Percentiles rank a stretch among this genome's conserved stretches.
phyloP scores from a whole-genome alignment of 1,140 invertebrate genomes.

The Macrobrachium rosenbergii region DNA sequence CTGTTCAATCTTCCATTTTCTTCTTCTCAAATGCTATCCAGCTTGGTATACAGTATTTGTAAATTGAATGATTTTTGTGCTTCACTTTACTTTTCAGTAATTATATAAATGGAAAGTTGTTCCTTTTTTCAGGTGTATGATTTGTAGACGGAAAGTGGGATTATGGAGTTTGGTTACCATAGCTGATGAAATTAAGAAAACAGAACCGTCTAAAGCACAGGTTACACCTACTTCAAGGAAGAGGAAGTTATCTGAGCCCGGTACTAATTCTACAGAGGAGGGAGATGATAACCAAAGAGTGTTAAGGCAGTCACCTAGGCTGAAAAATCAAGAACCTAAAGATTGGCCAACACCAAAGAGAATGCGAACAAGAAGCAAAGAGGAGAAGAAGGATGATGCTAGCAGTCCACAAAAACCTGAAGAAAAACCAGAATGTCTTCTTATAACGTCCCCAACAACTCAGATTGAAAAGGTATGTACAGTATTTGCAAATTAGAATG shows the following conservation, averaged over 20 bases:
- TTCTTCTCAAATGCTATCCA: background rate
- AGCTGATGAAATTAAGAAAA: conserved; percentile 17
- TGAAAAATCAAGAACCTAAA: conserved; percentile 3
- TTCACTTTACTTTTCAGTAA: too few relatives aligned
- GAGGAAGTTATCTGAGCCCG: background rate
- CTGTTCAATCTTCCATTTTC: too few relatives aligned
- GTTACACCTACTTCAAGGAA: background rate
- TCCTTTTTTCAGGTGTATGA: conserved; percentile 11
- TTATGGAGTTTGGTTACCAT: conserved; percentile 20
- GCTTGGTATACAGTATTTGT: background rate
- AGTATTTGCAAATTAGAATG: background rate
- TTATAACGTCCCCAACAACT: conserved; percentile 34
- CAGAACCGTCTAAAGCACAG: background rate
- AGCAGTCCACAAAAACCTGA: background rate
- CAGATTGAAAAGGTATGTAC: conserved; percentile 41
- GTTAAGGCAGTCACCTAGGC: background rate
- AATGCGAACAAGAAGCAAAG: background rate
- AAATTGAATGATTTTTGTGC: background rate
- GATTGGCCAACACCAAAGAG: background rate
- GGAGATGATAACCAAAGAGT: background rate
- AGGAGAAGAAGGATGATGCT: background rate
- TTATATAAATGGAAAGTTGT: background rate
- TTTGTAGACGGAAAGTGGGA: conserved; percentile 28
- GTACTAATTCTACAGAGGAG: background rate
- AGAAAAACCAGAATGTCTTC: background rate